These are phyloP conservation scores for Dolichotis patagonum DNA, from an alignment of 2,113 vertebrate species.

Conservation along the genomic window DNA sequence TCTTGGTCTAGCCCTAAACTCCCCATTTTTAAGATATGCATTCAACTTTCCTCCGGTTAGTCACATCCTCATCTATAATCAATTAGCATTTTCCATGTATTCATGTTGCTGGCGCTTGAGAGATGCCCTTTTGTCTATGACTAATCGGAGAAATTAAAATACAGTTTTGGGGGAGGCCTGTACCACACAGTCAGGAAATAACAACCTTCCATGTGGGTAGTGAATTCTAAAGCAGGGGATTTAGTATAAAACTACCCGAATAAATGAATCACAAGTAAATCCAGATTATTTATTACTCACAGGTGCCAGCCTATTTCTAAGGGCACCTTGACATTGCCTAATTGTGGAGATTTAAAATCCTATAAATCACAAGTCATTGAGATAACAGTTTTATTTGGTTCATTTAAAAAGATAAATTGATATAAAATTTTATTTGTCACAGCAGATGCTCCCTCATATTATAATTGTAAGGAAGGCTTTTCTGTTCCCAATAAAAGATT, in stretches of 20 bases:
- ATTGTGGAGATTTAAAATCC: conserved; percentile 64
- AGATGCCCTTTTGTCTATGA: conserved; percentile 60
- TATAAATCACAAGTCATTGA: conserved; percentile 73
- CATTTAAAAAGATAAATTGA: conserved; percentile 52
- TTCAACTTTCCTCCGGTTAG: background rate
- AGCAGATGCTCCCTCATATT: conserved; percentile 45
- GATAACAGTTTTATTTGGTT: conserved; percentile 74
- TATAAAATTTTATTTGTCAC: conserved; percentile 64
- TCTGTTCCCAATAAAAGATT: conserved; percentile 32
- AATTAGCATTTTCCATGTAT: conserved; percentile 60
- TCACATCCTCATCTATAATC: conserved; percentile 50
- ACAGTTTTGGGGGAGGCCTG: background rate
- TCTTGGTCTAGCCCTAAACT: background rate
- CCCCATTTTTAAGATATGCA: background rate
- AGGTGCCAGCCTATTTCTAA: conserved; percentile 68
- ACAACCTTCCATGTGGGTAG: conserved; percentile 52
- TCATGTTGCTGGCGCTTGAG: background rate
- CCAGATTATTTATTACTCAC: conserved; percentile 67
- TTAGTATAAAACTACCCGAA: conserved; percentile 61
- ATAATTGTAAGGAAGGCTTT: conserved; percentile 17
- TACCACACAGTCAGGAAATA: conserved; percentile 51
- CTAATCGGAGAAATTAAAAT: conserved; percentile 66
- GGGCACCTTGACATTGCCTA: conserved; percentile 74
- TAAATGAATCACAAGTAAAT: conserved; percentile 63
- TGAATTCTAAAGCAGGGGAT: conserved; percentile 60